Conservation (phyloP, 1,140 invertebrate species). For the Hermatobates lingyangjiaoensis region DNA sequence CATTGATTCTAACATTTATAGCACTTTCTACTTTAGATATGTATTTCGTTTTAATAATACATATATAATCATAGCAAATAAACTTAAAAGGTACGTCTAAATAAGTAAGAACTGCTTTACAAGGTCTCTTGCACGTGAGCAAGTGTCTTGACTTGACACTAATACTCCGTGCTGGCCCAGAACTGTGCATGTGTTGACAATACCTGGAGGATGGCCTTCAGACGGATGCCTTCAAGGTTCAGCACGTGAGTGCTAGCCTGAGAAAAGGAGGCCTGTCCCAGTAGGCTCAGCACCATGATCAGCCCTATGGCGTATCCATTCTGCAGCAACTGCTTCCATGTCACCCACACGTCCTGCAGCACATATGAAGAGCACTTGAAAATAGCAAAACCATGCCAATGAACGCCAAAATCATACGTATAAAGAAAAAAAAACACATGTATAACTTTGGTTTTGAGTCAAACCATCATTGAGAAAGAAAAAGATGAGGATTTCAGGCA, state of each 20-base stretch:
- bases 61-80: no score
- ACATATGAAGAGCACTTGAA: background rate
- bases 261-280: conserved; percentile 61
- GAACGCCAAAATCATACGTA: background rate
- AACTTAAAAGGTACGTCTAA: no score
- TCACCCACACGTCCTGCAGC: conserved; percentile 19
- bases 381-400: background rate
- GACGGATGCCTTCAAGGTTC: conserved; percentile 53
- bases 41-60: no score
- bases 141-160: no score
- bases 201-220: conserved; percentile 61
- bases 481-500: background rate
- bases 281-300: conserved; percentile 45
- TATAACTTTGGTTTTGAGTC: background rate
- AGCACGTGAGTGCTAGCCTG: conserved; percentile 67
- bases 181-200: conserved; percentile 4
- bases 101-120: no score
- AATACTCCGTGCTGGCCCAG: background rate
- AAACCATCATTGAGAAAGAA: background rate
- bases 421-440: background rate
- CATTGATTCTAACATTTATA: no score
- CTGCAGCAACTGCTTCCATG: conserved; percentile 36
- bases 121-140: no score
- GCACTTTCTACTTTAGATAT: no score
- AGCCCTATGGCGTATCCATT: conserved; percentile 63